Evolutionary conservation across 2,113 vertebrate species (phyloP).

Genomic region (Pitta sordida): DNA sequence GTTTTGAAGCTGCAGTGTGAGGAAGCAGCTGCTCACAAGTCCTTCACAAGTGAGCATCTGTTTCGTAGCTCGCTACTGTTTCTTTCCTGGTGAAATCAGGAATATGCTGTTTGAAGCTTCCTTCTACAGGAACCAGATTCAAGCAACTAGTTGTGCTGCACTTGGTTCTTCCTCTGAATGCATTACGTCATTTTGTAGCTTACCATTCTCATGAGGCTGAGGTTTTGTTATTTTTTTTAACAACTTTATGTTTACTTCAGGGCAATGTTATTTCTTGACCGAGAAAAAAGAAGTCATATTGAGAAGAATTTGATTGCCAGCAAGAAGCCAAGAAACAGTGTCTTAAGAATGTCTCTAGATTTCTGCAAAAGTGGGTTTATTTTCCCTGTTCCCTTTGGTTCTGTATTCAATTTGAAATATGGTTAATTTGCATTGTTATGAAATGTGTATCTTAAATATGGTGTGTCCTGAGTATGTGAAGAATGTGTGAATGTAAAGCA

Average conservation of each 20-base stretch:
- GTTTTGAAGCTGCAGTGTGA: neutral
- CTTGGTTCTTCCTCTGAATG: neutral
- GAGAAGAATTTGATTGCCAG: conserved; percentile 72
- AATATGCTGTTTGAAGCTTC: neutral
- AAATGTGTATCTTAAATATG: neutral
- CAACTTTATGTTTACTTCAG: conserved; percentile 63
- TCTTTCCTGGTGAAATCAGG: neutral
- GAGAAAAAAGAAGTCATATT: conserved; percentile 80
- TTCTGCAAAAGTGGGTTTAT: conserved; percentile 85
- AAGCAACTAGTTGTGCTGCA: neutral
- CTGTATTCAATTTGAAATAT: neutral
- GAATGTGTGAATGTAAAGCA: neutral
- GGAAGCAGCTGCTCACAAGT: neutral
- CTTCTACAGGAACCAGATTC: neutral
- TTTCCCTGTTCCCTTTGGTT: neutral
- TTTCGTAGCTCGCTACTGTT: neutral
- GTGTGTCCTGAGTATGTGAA: neutral
- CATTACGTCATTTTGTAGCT: neutral
- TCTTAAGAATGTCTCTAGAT: conserved; percentile 86
- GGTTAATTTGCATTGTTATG: neutral
- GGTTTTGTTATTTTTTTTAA: neutral
- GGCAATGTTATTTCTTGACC: conserved; percentile 84
- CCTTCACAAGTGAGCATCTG: neutral
- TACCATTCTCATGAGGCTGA: neutral
- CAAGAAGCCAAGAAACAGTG: conserved; percentile 76